Conservation (phyloP, 2,888 invertebrate genomes). For the Tachina lurida region DNA sequence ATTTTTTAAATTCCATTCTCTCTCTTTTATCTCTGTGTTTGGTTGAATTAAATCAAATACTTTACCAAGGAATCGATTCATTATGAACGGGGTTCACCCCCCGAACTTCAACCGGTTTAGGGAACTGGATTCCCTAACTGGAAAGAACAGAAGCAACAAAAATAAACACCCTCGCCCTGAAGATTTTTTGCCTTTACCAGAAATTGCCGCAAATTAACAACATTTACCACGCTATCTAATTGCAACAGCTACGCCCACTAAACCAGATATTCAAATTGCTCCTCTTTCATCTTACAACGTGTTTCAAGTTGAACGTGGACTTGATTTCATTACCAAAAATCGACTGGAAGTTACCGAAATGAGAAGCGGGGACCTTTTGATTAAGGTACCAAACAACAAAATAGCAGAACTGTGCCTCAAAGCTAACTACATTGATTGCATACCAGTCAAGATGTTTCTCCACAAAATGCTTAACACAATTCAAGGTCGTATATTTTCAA, state of each 20-base stretch:
- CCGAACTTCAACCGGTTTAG: conserved; percentile 7
- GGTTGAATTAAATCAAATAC: too few relatives aligned
- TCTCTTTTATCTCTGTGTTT: too few relatives aligned
- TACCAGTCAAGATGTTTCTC: neutral
- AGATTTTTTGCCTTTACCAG: neutral
- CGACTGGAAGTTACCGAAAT: neutral
- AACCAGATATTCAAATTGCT: too few relatives aligned
- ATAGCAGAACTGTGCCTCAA: conserved; percentile 1
- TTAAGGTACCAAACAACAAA: neutral
- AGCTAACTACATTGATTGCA: neutral
- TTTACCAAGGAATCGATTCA: too few relatives aligned
- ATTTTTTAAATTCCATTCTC: too few relatives aligned
- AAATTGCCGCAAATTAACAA: conserved; percentile 7
- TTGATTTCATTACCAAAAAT: conserved; percentile 3
- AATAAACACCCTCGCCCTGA: neutral
- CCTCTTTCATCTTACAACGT: neutral
- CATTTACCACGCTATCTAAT: neutral
- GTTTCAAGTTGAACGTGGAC: neutral
- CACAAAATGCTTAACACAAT: neutral
- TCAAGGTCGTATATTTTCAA: conserved; percentile 7
- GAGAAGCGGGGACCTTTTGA: conserved; percentile 8
- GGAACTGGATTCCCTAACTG: neutral
- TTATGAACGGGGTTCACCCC: neutral
- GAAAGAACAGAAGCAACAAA: too few relatives aligned
- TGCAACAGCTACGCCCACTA: too few relatives aligned